Evolutionary conservation across 2,888 invertebrate genomes (phyloP), one percentile per base, ranked within the genome.

Genomic region (Pandemis heparana): DNA sequence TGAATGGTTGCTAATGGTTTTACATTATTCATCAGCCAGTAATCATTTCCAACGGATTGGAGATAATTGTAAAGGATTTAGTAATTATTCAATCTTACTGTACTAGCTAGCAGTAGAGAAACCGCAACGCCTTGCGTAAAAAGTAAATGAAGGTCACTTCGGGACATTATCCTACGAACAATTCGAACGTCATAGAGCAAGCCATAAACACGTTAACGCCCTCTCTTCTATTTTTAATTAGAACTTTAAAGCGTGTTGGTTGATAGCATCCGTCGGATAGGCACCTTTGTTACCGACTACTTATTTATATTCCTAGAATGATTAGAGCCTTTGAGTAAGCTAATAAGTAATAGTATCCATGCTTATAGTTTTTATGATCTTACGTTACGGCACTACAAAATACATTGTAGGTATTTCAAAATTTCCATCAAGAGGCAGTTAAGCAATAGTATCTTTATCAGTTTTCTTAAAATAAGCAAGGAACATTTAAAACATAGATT

Each of bases 171-270:
- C 18, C 16, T 53, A 32, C 43, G 23, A 32, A 60, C 43, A 46
- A 16, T 68, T 53, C 7, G 23, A 46, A 68, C 59, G 67, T 68
- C 67, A 68, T 68, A 59, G 23, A 43, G 60, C 9, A 46, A 12
- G 46, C 59, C 60, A 60, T 60, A 60, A 68, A 46, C 60, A 46
- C 43, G 59, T 60, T 43, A 46, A 68, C 18, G 67, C 60, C 59
- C 14, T 32, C 41, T 16, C 46, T 68, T 68, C 59, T 43, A 18
- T 68, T 68, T 43, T 46, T 46, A 60, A 68, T 68, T 56, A 10
- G 46, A 68, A 68, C 56, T 60, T 67, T 56, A 56, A 2, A 43
- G 43, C 43, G 43, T 43, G 43, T 4, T 4, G 43, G 43, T 12
- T 4, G 43, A 43, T 12, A 43, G 5, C 12, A 43, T 43, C 43